Evolutionary conservation across 2,113 vertebrate species (phyloP), one percentile per base, ranked within the genome.

Genomic region (Pteronura brasiliensis): DNA sequence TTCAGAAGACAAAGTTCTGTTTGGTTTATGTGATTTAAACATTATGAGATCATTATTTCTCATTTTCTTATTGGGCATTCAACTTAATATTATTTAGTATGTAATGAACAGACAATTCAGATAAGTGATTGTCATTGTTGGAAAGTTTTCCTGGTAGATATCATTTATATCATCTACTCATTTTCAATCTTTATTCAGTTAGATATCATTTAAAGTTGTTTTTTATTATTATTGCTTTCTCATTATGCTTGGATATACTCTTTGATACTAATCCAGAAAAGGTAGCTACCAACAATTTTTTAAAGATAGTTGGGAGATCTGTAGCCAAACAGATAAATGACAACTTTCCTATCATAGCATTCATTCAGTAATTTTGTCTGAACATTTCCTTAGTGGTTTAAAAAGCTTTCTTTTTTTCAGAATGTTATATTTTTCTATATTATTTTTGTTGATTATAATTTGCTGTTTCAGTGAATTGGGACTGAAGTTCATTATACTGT

Each of bases 391-490:
- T 6, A 3, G 74, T 61, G 0, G 0, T 21, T 88, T 27, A 25
- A 97, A 96, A 81, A 77, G 0, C 49, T 89, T 87, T 93, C 93
- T 89, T 93, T 67, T 88, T 93, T 94, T 93, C 59, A 82, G 89
- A 88, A 63, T 93, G 17, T 0, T 65, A 34, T 69, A 4, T 96
- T 94, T 89, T 96, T 15, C 39, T 88, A 3, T 90, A 86, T 86
- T 97, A 97, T 59, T 97, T 97, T 36, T 93, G 44, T 31, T 97
- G 55, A 88, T 91, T 93, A 63, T 85, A 96, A 95, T 98, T 96
- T 97, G 34, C 1, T 90, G 31, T 97, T 98, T 98, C 69, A 93
- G 29, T 92, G 47, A 97, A 97, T 94, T 95, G 79, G 57, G 25
- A 90, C 44, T 93, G 72, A 90, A 96, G 85, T 55, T 95, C 81